Evolutionary conservation across 2,797 vertebrate genomes (phyloP).

Genomic region (Pterois miles): DNA sequence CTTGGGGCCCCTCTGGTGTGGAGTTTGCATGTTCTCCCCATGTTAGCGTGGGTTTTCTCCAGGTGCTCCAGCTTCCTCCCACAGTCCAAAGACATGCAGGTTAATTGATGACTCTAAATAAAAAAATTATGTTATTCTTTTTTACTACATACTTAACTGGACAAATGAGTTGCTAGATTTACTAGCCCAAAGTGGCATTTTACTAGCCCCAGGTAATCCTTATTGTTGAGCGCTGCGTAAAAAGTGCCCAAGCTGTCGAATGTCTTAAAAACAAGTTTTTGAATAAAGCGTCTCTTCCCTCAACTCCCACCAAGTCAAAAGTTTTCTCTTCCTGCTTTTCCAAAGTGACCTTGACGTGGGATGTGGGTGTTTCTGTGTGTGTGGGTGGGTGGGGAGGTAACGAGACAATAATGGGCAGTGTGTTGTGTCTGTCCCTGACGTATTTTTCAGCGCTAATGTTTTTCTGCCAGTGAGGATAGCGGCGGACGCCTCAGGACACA

Average conservation of each 20-base stretch:
- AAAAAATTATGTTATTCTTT: too few species aligned
- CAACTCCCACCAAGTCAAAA: constrained; percentile 11
- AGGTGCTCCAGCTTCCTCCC: too few species aligned
- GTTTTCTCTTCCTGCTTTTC: constrained; percentile 31
- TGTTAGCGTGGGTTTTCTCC: too few species aligned
- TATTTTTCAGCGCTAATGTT: constrained; percentile 58
- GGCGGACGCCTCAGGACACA: constrained; percentile 43
- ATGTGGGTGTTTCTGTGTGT: constrained; percentile 22
- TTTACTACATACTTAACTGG: too few species aligned
- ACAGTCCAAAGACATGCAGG: too few species aligned
- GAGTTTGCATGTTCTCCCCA: too few species aligned
- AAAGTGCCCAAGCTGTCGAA: neutral
- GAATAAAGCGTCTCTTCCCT: neutral
- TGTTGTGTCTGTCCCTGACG: constrained; percentile 37
- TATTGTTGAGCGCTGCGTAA: too few species aligned
- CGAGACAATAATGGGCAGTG: constrained; percentile 21
- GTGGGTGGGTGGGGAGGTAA: neutral
- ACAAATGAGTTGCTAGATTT: too few species aligned
- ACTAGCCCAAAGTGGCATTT: too few species aligned
- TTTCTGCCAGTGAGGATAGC: constrained; percentile 45
- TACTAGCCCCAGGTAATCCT: too few species aligned
- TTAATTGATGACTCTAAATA: too few species aligned
- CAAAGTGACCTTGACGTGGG: constrained; percentile 53
- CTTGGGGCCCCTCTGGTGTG: too few species aligned
- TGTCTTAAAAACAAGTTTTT: neutral